Conservation (phyloP, 2,888 invertebrate genomes). For the Taenaris catops region DNA sequence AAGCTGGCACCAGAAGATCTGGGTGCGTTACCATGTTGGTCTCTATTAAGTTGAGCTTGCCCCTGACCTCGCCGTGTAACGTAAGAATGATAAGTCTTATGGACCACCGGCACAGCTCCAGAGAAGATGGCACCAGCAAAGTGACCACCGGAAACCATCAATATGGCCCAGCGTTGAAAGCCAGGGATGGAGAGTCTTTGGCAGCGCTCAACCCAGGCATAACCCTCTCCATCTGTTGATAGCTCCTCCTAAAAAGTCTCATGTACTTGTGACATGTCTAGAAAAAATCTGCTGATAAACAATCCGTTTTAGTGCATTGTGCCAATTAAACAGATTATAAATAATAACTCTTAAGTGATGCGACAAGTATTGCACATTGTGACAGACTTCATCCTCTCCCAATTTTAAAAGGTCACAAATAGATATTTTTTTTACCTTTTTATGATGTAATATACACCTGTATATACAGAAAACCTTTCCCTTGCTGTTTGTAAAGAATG, state of each 20-base stretch:
- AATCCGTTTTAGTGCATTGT: too few species aligned
- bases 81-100: slow-evolving; percentile 93
- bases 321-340: too few species aligned
- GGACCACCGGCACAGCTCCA: slow-evolving; percentile 71
- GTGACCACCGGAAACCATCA: slow-evolving; percentile 91
- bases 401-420: too few species aligned
- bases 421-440: slow-evolving; percentile 84
- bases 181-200: slow-evolving; percentile 53
- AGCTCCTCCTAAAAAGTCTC: slow-evolving; percentile 65
- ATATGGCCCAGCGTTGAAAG: slow-evolving; percentile 83
- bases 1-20: slow-evolving; percentile 91
- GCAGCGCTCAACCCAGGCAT: slow-evolving; percentile 58
- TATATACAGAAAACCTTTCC: slow-evolving; percentile 87
- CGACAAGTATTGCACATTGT: too few species aligned
- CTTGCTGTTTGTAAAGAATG: slow-evolving; percentile 84
- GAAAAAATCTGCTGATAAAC: too few species aligned
- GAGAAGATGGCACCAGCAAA: slow-evolving; percentile 64
- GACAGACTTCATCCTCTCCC: too few species aligned
- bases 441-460: slow-evolving; percentile 85
- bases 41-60: slow-evolving; percentile 84
- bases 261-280: too few species aligned
- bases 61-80: slow-evolving; percentile 92
- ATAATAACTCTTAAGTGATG: too few species aligned
- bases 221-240: slow-evolving; percentile 65
- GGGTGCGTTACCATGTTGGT: slow-evolving; percentile 81